Conservation (phyloP, 2,797 vertebrate species). For the Halcyon chelicuti region DNA sequence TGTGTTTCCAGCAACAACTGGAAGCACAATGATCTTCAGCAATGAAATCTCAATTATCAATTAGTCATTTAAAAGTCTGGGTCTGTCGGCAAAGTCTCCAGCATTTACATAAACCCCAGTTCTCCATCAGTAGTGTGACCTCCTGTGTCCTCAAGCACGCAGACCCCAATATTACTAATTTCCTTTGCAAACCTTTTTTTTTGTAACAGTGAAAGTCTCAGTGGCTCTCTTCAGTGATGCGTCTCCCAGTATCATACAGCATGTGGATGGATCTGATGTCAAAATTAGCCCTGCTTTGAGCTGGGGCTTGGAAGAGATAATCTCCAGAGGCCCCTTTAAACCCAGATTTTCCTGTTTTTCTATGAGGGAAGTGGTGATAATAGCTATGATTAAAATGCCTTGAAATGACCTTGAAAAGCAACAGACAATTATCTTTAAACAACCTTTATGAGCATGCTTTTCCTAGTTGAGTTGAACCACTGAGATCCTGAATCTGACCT, state of each 20-base stretch:
- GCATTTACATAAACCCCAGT: neutral
- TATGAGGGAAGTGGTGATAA: neutral
- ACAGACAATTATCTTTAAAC: neutral
- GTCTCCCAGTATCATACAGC: neutral
- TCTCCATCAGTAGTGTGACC: neutral
- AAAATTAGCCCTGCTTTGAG: neutral
- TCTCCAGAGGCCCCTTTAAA: neutral
- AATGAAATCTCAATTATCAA: slow-evolving; percentile 1
- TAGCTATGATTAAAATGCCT: neutral
- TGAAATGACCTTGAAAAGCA: neutral
- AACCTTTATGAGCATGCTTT: neutral
- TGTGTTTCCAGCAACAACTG: slow-evolving; percentile 22
- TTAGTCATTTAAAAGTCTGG: neutral
- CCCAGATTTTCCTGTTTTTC: neutral
- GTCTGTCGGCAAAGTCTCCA: neutral
- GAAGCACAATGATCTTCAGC: neutral
- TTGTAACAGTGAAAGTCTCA: neutral
- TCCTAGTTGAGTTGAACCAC: neutral
- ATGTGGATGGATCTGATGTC: neutral
- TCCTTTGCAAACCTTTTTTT: neutral
- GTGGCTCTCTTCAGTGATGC: neutral
- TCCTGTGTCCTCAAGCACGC: neutral
- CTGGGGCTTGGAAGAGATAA: neutral
- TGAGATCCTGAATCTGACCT: neutral
- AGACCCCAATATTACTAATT: neutral